These are phyloP conservation scores for Drosophila ezoana DNA, from an alignment of 2,888 invertebrate species.

Conservation along the genomic window DNA sequence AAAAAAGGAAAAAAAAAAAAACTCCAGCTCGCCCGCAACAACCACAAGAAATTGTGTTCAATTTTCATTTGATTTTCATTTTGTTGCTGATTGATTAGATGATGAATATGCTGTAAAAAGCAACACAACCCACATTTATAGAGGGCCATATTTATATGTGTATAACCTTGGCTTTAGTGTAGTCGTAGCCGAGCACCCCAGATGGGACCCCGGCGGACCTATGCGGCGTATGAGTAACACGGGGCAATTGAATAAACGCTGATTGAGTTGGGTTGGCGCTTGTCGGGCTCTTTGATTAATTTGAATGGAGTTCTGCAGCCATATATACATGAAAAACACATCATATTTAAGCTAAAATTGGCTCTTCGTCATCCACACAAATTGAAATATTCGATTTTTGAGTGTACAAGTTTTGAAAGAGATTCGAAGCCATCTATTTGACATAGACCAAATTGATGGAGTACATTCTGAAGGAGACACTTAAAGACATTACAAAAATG, in stretches of 20 bases:
- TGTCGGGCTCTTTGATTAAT: slow-evolving; percentile 42
- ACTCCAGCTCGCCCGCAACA: slow-evolving; percentile 12
- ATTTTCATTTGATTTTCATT: slow-evolving; percentile 65
- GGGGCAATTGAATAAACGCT: slow-evolving; percentile 49
- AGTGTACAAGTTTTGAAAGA: neutral
- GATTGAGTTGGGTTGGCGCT: slow-evolving; percentile 52
- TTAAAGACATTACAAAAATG: too few relatives aligned
- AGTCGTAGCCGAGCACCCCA: slow-evolving; percentile 7
- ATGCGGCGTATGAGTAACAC: slow-evolving; percentile 54
- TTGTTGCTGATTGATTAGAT: slow-evolving; percentile 71
- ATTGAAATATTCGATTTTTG: neutral
- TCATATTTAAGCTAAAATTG: slow-evolving; percentile 30
- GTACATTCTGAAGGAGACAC: neutral
- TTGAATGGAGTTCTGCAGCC: slow-evolving; percentile 7
- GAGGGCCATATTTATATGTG: slow-evolving; percentile 37
- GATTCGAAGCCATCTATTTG: neutral
- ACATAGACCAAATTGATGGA: neutral
- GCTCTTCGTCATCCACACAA: neutral
- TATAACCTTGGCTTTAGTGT: slow-evolving; percentile 44
- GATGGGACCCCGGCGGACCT: neutral
- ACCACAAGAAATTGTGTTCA: slow-evolving; percentile 50
- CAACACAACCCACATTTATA: slow-evolving; percentile 11
- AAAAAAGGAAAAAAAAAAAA: slow-evolving; percentile 4
- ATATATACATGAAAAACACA: slow-evolving; percentile 6
- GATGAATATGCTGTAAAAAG: slow-evolving; percentile 41